Percentiles rank a stretch among this genome's conserved stretches.
These are phyloP conservation scores for Vulpes lagopus DNA, from an alignment of 2,113 vertebrate genomes.

Conservation along the genomic window DNA sequence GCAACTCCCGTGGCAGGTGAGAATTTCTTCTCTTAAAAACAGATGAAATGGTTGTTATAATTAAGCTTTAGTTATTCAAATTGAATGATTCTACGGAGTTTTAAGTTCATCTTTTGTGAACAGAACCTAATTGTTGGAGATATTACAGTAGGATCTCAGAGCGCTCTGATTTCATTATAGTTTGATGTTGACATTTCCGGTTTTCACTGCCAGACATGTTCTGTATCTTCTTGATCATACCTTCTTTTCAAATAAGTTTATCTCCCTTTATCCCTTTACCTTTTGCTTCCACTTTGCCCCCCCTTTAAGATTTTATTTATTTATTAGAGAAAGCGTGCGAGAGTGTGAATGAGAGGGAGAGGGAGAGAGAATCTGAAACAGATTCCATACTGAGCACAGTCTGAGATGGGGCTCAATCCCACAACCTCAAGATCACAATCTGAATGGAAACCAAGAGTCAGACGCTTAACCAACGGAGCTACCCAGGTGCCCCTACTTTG, in stretches of 20 bases:
- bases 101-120: neutral
- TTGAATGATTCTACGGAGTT: neutral
- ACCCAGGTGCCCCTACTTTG: neutral
- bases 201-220: neutral
- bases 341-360: too few relatives aligned
- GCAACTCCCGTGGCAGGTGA: constrained; percentile 94
- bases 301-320: too few relatives aligned
- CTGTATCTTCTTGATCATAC: neutral
- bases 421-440: too few relatives aligned
- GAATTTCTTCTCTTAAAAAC: constrained; percentile 70
- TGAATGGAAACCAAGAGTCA: too few relatives aligned
- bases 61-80: constrained; percentile 6
- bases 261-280: neutral
- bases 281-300: neutral
- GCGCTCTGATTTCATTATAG: neutral
- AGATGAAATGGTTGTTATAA: neutral
- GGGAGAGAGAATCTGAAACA: too few relatives aligned
- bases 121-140: neutral
- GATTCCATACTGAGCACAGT: too few relatives aligned
- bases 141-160: neutral
- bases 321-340: too few relatives aligned
- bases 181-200: neutral
- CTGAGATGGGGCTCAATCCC: too few relatives aligned
- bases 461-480: too few relatives aligned
- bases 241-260: neutral